Base-by-base conservation (phyloP, 2,113 vertebrate genomes). In the Caracal caracal region DNA sequence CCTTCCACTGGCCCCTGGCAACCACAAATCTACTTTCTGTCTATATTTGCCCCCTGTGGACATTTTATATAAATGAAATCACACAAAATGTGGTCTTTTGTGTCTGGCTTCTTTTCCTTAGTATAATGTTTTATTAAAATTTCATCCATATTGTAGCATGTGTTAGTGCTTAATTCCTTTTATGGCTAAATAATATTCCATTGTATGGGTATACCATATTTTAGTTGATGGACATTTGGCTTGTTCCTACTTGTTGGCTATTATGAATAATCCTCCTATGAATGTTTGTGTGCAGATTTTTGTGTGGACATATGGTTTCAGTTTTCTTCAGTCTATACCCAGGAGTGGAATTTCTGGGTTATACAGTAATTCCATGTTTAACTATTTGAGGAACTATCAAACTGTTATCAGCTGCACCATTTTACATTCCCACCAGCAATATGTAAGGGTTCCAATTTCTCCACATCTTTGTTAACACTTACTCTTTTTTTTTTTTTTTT, bases 111-210 rank as follows among this genome's bases (percentile, higher is more conserved):
- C 35, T 73, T 96, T 73, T 80, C 63, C 11, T 71, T 81, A 40
- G 33, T 88, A 73, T 37, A 73, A 22, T 83, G 33, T 66, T 76
- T 75, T 83, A 59, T 59, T 61, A 76, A 65, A 76, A 26, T 6
- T 78, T 82, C 10, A 40, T 83, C 12, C 22, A 33, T 92, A n/a
- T 79, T 87, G 19, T 59, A 35, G 24, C 30, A 35, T 70, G 22
- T 76, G n/a, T 88, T 61, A 26, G 8, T 87, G 68, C 65, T 47
- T 93, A 24, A 30, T 80, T 87, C 22, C 28, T 59, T 87, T 79
- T 94, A 78, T 53, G 11, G 26, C 81, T 40, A 88, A 35, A 63
- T 92, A 83, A 71, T 94, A 76, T 76, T 94, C 30, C 37, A 59
- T 22, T n/a, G 3, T 65, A 37, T 92, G 35, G 61, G 4, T 73